Evolutionary conservation across 2,797 vertebrate genomes (phyloP).

Genomic region (Lithobates pipiens): DNA sequence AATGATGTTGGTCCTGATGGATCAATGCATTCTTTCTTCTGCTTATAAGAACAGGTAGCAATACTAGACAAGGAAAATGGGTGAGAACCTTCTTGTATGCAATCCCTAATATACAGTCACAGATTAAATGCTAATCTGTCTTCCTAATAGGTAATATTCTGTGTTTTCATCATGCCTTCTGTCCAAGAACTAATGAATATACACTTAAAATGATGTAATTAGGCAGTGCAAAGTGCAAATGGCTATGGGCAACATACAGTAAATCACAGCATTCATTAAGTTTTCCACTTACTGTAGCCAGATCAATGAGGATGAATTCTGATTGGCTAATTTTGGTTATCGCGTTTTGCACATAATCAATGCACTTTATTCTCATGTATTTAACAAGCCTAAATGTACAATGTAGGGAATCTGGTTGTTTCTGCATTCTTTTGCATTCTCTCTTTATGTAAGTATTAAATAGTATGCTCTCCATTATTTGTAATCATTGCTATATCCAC

Average conservation of each 20-base stretch:
- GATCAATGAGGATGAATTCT: background rate
- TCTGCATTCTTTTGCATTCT: constrained; percentile 4
- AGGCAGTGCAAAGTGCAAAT: background rate
- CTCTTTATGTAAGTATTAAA: background rate
- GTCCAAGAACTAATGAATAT: background rate
- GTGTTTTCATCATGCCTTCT: background rate
- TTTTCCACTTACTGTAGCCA: background rate
- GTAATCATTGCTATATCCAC: constrained; percentile 4
- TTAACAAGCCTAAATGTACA: background rate
- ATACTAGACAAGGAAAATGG: background rate
- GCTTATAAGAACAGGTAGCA: background rate
- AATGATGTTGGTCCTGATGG: background rate
- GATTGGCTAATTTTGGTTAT: background rate
- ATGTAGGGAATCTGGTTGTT: background rate
- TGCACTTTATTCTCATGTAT: background rate
- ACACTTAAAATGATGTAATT: background rate
- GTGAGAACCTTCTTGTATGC: no score
- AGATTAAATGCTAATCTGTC: background rate
- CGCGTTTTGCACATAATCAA: background rate
- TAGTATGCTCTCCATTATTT: background rate
- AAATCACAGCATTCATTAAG: background rate
- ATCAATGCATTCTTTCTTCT: background rate
- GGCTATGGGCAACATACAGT: background rate
- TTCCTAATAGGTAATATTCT: background rate
- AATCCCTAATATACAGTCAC: background rate